phyloP scores from a whole-genome alignment of 2,888 invertebrate genomes.

The Fragum whitleyi region DNA sequence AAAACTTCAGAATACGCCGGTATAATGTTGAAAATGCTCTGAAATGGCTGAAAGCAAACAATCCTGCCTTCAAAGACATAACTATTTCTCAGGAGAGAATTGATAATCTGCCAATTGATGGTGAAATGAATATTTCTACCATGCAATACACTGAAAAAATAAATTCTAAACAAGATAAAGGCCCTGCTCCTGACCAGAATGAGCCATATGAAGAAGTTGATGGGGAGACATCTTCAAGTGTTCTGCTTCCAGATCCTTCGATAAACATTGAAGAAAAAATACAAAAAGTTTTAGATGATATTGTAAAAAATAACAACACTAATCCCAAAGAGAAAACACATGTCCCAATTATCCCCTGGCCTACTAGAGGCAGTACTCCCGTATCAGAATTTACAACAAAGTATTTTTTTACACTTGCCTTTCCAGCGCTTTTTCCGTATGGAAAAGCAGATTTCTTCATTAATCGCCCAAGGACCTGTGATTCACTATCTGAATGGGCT shows the following conservation, averaged over 20 bases:
- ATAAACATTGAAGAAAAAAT: constrained; percentile 10
- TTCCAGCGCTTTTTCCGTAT: constrained; percentile 16
- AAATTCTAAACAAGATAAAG: constrained; percentile 33
- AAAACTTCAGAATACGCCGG: constrained; percentile 57
- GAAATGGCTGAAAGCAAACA: constrained; percentile 56
- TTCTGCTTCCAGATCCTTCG: neutral
- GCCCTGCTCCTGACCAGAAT: constrained; percentile 45
- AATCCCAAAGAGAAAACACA: neutral
- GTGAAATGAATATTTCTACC: constrained; percentile 35
- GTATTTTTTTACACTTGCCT: constrained; percentile 9
- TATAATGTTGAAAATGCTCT: constrained; percentile 47
- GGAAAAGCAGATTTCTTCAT: constrained; percentile 7
- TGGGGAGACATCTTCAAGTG: constrained; percentile 13
- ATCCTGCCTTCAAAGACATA: constrained; percentile 50
- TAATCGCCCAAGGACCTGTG: constrained; percentile 7
- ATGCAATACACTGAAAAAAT: constrained; percentile 24
- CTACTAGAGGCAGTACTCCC: constrained; percentile 12
- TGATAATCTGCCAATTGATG: constrained; percentile 40
- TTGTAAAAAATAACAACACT: neutral
- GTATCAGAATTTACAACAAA: constrained; percentile 14
- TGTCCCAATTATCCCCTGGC: constrained; percentile 9
- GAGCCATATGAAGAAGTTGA: constrained; percentile 36
- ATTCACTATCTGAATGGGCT: constrained; percentile 12
- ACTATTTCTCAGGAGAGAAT: constrained; percentile 45
- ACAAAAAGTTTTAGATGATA: neutral